These are phyloP conservation scores for Parauchenoglanis ngamensis DNA, from an alignment of 2,797 vertebrate genomes.

Conservation along the genomic window DNA sequence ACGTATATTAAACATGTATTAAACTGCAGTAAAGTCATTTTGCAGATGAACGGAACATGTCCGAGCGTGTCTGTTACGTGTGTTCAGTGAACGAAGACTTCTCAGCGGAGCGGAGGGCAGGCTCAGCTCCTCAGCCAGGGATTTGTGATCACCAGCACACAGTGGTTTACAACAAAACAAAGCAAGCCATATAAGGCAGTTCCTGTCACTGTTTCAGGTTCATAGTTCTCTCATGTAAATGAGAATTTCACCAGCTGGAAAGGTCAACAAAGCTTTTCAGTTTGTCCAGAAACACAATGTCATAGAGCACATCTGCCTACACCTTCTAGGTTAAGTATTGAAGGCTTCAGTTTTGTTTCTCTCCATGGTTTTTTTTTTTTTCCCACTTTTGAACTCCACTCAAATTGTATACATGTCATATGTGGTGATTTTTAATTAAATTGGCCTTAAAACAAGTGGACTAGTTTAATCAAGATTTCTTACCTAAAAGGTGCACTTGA, in stretches of 20 bases:
- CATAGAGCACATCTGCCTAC: neutral
- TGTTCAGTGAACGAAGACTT: neutral
- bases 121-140: neutral
- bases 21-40: conserved; percentile 73
- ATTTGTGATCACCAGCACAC: conserved; percentile 27
- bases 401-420: neutral
- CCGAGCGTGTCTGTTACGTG: conserved; percentile 54
- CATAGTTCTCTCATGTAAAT: too few relatives aligned
- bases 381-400: neutral
- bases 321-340: neutral
- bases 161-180: neutral
- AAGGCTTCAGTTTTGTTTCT: neutral
- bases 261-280: neutral
- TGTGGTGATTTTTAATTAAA: conserved; percentile 6
- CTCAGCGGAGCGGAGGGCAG: conserved; percentile 4
- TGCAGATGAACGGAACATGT: conserved; percentile 69
- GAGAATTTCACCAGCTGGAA: neutral
- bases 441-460: neutral
- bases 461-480: neutral
- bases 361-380: neutral
- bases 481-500: neutral
- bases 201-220: conserved; percentile 61
- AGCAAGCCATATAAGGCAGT: conserved; percentile 51
- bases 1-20: conserved; percentile 68
- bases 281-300: too few relatives aligned